Evolutionary conservation across 2,797 vertebrate genomes (phyloP), one percentile per base, ranked within the genome.

Genomic region (Erithacus rubecula): DNA sequence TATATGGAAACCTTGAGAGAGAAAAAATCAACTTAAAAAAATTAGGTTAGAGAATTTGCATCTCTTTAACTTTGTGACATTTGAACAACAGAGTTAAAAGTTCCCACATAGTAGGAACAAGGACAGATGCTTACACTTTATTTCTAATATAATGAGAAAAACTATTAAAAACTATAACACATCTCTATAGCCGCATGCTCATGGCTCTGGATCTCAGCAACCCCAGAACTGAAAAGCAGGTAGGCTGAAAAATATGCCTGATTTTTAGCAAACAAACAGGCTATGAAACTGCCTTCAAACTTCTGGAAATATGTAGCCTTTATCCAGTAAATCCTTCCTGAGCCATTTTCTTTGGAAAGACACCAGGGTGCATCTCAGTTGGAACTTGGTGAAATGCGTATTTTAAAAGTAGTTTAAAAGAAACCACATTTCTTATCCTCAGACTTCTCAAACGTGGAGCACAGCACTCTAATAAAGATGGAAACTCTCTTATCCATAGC

Each of bases 1-100:
- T 98, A 98, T 97, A 96, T 97, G 97, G 98, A 97, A 97, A 98
- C 97, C 96, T 97, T 97, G 96, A 97, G 96, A 96, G 96, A 97
- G 97, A 96, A 96, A 98, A 98, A 97, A 97, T 91, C 96, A 97
- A 97, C 98, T 97, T 97, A 95, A 97, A 96, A 98, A 96, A 97
- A 95, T 95, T 89, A 95, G 83, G 96, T 97, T 97, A 96, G 94
- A 96, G 93, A 93, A 92, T 92, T 78, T 46, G 55, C 68, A 59
- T 90, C 78, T 95, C 68, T 97, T 97, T 97, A 85, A 93, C 83
- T 97, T 95, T 52, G 93, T 72, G 96, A 72, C n/a, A 95, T 87
- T 96, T 93, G 92, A 76, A 93, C 92, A 96, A 95, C 55, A 46
- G 87, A 95, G 79, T 65, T 96, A 95, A 74, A 93, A 95, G 69